These are phyloP conservation scores for Caenorhabditis virilis DNA, from an alignment of 2,888 invertebrate genomes.

Conservation along the genomic window DNA sequence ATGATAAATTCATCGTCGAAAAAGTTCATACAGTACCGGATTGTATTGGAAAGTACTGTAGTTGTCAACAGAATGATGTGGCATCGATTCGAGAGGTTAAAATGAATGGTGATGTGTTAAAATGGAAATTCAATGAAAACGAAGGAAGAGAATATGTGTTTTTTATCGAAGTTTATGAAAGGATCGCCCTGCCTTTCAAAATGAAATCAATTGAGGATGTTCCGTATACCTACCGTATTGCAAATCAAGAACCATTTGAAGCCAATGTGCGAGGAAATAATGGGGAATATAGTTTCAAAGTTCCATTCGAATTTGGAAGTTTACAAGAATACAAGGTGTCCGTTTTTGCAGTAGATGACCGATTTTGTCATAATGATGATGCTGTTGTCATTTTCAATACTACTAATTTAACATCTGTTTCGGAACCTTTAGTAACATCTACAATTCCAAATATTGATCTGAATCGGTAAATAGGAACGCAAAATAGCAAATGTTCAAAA, in stretches of 20 bases:
- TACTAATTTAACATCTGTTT: not conserved
- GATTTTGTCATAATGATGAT: conserved; percentile 46
- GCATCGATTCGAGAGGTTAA: conserved; percentile 4
- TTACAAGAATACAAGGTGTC: conserved; percentile 33
- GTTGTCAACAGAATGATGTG: conserved; percentile 38
- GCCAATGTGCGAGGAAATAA: conserved; percentile 2
- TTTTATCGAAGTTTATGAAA: conserved; percentile 34
- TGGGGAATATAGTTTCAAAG: conserved; percentile 4
- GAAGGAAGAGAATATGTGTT: conserved; percentile 11
- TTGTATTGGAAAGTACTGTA: conserved; percentile 55
- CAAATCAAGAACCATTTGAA: conserved; percentile 24
- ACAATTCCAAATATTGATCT: not conserved
- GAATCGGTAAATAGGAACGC: not conserved
- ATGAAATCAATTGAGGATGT: not conserved
- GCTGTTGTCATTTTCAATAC: conserved; percentile 33
- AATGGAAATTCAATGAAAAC: conserved; percentile 22
- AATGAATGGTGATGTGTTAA: conserved; percentile 7
- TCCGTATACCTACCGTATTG: conserved; percentile 21
- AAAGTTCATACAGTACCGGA: conserved; percentile 46
- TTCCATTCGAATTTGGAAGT: conserved; percentile 19
- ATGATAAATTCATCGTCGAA: conserved; percentile 35
- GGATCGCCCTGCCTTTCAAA: conserved; percentile 5
- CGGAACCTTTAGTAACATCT: no score
- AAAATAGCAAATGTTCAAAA: no score
- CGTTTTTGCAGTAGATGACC: conserved; percentile 45